Base-by-base conservation (phyloP, 92 coral and sea anemone genomes). In the Blastomussa wellsi region DNA sequence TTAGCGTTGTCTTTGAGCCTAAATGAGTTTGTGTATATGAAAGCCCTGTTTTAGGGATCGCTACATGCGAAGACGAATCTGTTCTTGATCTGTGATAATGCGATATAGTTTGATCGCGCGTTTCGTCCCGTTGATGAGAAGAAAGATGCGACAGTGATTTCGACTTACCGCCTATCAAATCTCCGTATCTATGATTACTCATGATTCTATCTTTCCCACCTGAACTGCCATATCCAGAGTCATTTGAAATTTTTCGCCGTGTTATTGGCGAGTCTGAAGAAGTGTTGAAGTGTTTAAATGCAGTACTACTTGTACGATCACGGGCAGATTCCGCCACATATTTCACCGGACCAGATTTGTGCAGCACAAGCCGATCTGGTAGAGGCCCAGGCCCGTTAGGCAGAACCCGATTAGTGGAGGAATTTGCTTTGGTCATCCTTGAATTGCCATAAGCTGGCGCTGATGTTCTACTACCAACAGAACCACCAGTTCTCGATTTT, bases 351-450 rank as follows among this genome's bases (percentile, higher is more conserved):
- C 80, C 62, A 0, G 82, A 5, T 24, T 77, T 51, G 31, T 76
- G 64, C 36, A 79, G 16, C 32, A 28, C 22, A 17, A 75, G 66
- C 38, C 47, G 55, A 47, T 81, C 73, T 22, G 92, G 90, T 42
- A 92, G 66, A 38, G 95, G 95, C 17, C 95, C 95, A 17, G 92
- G 95, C 5, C 95, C 95, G 24, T 72, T 19, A 1, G 95, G 95
- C n/a, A 92, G 86, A 48, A 36, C 20, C 39, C 95, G 75, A 4
- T 13, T 1, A 41, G n/a, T 10, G 5, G n/a, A 14, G 24, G 55
- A 37, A 39, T 42, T 55, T 9, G 31, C 35, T 59, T 59, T 59
- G 3, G 62, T 0, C 32, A 5, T 29, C 42, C 79, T 73, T 22
- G 51, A 37, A 69, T n/a, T 5, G 35, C 13, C 39, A 20, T 17